Evolutionary conservation across 2,113 vertebrate species (phyloP).

Genomic region (Deroptyus accipitrinus): DNA sequence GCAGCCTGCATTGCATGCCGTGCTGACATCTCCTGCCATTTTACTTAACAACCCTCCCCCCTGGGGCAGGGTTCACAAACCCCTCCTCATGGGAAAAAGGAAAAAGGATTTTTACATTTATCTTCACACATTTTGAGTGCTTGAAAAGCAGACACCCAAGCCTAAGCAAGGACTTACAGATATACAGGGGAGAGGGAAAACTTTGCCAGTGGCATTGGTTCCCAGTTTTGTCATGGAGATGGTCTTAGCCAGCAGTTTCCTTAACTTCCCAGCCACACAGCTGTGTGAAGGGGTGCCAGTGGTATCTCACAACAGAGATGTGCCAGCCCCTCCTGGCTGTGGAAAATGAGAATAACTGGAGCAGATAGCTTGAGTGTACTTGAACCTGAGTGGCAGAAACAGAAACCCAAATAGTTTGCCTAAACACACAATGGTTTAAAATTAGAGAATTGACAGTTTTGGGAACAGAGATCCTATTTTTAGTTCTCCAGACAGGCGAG

Average conservation of each 20-base stretch:
- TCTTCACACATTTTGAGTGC: background rate
- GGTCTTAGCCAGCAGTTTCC: background rate
- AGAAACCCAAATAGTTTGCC: conserved; percentile 6
- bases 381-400: background rate
- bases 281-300: background rate
- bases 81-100: background rate
- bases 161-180: background rate
- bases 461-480: background rate
- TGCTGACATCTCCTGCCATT: background rate
- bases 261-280: background rate
- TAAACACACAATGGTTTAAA: background rate
- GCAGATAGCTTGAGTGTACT: background rate
- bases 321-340: conserved; percentile 38
- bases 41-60: background rate
- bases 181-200: background rate
- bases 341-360: conserved; percentile 13
- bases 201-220: background rate
- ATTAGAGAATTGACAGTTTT: background rate
- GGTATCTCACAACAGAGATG: conserved; percentile 8
- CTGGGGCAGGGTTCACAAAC: background rate
- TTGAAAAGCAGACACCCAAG: background rate
- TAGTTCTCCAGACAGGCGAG: background rate
- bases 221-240: background rate
- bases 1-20: accelerated
- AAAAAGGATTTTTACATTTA: background rate